These are phyloP conservation scores for Fopius arisanus DNA, from an alignment of 1,140 invertebrate genomes.

Conservation along the genomic window DNA sequence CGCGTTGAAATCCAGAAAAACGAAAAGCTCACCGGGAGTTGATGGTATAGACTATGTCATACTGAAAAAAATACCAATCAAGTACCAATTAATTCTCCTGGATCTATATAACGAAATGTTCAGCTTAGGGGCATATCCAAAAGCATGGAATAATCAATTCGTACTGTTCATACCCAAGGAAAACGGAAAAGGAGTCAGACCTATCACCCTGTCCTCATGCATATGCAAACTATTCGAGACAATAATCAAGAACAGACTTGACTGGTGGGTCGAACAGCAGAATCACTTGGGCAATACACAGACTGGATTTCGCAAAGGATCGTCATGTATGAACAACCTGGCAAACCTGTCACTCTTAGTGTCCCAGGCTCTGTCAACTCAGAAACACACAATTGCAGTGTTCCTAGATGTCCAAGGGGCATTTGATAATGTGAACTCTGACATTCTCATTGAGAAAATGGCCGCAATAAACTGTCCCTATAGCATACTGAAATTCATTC, in stretches of 20 bases:
- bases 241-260: constrained; percentile 22
- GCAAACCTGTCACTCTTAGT: neutral
- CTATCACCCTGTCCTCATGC: constrained; percentile 12
- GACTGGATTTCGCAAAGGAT: neutral
- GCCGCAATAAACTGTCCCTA: neutral
- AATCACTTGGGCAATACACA: neutral
- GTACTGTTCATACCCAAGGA: constrained; percentile 17
- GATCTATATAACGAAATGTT: constrained; percentile 27
- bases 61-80: neutral
- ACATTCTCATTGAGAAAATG: neutral
- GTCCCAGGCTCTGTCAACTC: neutral
- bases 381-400: neutral
- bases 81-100: constrained; percentile 16
- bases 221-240: constrained; percentile 28
- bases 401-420: neutral
- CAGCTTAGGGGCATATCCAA: neutral
- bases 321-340: neutral
- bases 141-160: constrained; percentile 2
- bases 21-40: neutral
- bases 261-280: neutral
- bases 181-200: neutral
- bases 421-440: constrained; percentile 19
- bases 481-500: neutral
- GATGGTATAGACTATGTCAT: constrained; percentile 19
- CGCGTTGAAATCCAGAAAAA: constrained; percentile 5